Base-by-base conservation (phyloP, 2,888 invertebrate genomes). In the Horisme vitalbata region DNA sequence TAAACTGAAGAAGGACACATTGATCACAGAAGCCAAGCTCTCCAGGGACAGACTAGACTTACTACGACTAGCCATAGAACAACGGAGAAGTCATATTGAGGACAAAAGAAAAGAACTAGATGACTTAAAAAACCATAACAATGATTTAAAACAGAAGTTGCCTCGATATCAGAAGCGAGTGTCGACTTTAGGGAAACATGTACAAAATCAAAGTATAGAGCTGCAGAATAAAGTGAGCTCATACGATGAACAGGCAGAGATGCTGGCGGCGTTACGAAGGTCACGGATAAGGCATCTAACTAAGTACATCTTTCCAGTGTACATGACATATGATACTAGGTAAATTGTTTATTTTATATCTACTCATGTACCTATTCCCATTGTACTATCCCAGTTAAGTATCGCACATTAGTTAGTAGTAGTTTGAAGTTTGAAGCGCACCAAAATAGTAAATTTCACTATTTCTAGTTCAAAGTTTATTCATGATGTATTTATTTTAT, bases 231-330 rank as follows among this genome's bases (percentile, higher is more conserved):
- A 72, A 59, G 68, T 79, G 4, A 63, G 66, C 37, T 51, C 52
- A 0, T 85, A 79, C 52, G 75, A 68, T 24, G 83, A 86, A 9
- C 75, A 79, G 41, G 74, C 75, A 0, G 75, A 81, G 21, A 52
- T 64, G 0, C 55, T 79, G 31, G 86, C 85, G 23, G 82, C 84
- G 0, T 52, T 89, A 32, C 63, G 89, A 0, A 62, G 89, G 23
- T 80, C 84, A 0, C 56, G 87, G 33, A 85, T 88, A 72, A 61
- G 88, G 27, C 89, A 89, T 61, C 77, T 89, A 4, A 79, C 74
- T 0, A 81, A 83, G 55, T 87, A 87, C 57, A 88, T 89, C 24
- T 89, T 89, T 57, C 89, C 92, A 3, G 83, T 92, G 33, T 85
- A 85, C 54, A 77, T 88, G 61, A 87, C 75, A 24, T 83, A 84